Base-by-base conservation (phyloP, 2,888 invertebrate species). In the Nebria salina region DNA sequence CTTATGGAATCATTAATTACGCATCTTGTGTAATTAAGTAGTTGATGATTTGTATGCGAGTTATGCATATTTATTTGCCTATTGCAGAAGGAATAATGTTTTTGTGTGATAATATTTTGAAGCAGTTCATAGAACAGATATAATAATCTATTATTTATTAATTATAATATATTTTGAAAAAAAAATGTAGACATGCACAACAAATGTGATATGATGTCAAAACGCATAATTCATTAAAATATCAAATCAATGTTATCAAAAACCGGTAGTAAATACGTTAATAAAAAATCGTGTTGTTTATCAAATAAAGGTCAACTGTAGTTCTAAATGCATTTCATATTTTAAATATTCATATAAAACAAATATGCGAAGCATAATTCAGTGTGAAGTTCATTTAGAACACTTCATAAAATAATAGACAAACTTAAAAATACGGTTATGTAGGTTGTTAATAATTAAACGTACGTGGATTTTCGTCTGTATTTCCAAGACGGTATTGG, bases 401-500 rank as follows among this genome's bases (percentile, higher is more conserved):
- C 34, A 34, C 34, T 34, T 34, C 2, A 34, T 5, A 54, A 54
- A 54, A 54, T 54, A 7, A 54, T 54, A 54, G 7, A 13, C 11
- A 54, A 54, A 54, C 54, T 54, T 7, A 54, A 54, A 54, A 54
- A 54, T 11, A 54, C 8, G 13, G 13, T 11, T 11, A 7, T 11
- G 8, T 2, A 54, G 13, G 13, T 11, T 8, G 6, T 11, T 54
- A 54, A 54, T 54, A 4, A 54, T 11, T 54, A 54, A 54, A 54
- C 4, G 54, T 54, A 54, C 4, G 4, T 54, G 0, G 34, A 15
- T 80, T 80, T 80, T 20, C 80, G 41, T 75, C n/a, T 80, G 43
- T 80, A 80, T 75, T 80, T 80, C 80, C 80, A 80, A 68, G 75
- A 80, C 68, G 70, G 75, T 75, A 68, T 74, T 20, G 70, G 78